These are phyloP conservation scores for Craterocephalus amniculus DNA, from an alignment of 2,797 vertebrate genomes.

Conservation along the genomic window DNA sequence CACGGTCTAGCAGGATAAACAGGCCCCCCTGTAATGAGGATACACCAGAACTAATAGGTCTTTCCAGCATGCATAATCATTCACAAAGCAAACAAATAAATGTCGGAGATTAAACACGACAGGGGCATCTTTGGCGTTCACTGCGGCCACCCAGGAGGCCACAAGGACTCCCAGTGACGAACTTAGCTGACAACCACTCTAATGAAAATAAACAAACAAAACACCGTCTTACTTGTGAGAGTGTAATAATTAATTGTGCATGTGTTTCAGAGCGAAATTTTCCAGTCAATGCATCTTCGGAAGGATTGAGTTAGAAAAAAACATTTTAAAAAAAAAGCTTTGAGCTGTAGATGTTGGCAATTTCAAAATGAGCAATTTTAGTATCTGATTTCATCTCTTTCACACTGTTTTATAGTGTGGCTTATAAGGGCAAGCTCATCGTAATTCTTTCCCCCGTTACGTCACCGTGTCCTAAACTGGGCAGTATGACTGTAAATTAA, in stretches of 20 bases:
- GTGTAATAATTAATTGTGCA: conserved; percentile 57
- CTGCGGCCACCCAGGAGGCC: conserved; percentile 77
- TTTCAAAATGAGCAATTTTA: conserved; percentile 60
- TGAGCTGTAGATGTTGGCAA: conserved; percentile 19
- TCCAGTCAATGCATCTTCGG: conserved; percentile 32
- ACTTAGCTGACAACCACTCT: conserved; percentile 55
- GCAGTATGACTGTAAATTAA: conserved; percentile 74
- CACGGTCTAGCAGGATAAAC: conserved; percentile 82
- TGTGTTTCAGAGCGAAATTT: conserved; percentile 26
- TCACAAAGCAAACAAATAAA: conserved; percentile 83
- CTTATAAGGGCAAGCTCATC: conserved; percentile 62
- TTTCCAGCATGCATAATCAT: conserved; percentile 83
- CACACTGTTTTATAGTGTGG: conserved; percentile 67
- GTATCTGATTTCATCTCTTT: conserved; percentile 69
- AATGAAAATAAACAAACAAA: conserved; percentile 72
- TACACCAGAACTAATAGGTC: conserved; percentile 70
- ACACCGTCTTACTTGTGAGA: conserved; percentile 35
- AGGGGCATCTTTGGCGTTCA: conserved; percentile 75
- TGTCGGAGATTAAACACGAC: conserved; percentile 76
- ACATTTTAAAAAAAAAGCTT: background rate
- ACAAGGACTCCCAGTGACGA: conserved; percentile 56
- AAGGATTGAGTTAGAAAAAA: background rate
- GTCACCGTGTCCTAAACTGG: conserved; percentile 73
- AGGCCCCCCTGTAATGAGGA: conserved; percentile 76
- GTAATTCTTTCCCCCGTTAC: conserved; percentile 72